Percentiles rank a stretch among this genome's conserved stretches.
These are phyloP conservation scores for Salvator merianae DNA, from an alignment of 2,113 vertebrate species.

Conservation along the genomic window DNA sequence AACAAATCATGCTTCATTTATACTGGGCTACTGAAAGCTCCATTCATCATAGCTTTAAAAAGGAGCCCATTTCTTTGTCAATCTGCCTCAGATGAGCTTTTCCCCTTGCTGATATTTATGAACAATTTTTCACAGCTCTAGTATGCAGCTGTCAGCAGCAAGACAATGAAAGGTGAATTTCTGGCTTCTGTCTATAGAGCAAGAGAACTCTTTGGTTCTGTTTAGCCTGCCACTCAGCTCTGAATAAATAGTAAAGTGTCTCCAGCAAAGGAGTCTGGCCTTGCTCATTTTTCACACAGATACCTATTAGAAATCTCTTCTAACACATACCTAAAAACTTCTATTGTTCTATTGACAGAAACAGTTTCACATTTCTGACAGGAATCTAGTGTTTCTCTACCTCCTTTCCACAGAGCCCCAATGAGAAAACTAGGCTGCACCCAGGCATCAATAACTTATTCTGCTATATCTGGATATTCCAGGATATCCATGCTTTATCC, in stretches of 20 bases:
- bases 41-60: conserved; percentile 19
- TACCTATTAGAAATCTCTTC: background rate
- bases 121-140: background rate
- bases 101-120: background rate
- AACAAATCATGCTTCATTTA: background rate
- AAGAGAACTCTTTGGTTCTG: background rate
- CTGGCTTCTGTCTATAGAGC: background rate
- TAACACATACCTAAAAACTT: background rate
- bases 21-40: background rate
- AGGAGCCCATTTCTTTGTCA: background rate
- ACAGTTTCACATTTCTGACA: background rate
- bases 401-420: background rate
- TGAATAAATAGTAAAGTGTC: background rate
- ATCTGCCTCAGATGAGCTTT: background rate
- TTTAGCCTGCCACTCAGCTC: background rate
- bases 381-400: background rate
- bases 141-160: conserved; percentile 13
- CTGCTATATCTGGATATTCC: too few relatives aligned
- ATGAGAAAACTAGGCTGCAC: background rate
- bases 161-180: conserved; percentile 4
- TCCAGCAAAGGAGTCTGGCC: background rate
- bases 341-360: background rate
- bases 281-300: background rate
- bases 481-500: too few relatives aligned
- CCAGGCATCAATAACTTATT: too few relatives aligned